Evolutionary conservation across 2,113 vertebrate genomes (phyloP).

Genomic region (Nanorana parkeri): DNA sequence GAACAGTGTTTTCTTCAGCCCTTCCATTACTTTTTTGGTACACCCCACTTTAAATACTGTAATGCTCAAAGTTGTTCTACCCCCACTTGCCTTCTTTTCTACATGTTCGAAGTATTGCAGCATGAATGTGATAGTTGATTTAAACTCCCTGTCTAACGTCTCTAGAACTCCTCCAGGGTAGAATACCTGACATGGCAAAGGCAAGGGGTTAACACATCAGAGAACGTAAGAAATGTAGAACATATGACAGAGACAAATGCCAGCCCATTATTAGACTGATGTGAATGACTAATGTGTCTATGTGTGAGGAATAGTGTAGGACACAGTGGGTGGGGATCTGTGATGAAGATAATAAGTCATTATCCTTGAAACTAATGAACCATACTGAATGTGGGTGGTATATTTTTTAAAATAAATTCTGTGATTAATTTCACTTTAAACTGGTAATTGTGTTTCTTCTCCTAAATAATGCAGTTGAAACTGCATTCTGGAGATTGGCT

Average conservation of each 20-base stretch:
- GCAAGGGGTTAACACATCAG: neutral
- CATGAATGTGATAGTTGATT: neutral
- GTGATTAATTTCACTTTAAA: slow-evolving; percentile 49
- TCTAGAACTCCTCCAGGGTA: neutral
- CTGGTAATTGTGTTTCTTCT: slow-evolving; percentile 17
- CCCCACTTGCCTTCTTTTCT: too few relatives aligned
- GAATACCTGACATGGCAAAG: neutral
- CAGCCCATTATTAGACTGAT: slow-evolving; percentile 41
- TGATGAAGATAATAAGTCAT: slow-evolving; percentile 46
- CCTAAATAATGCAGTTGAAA: slow-evolving; percentile 32
- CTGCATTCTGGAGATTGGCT: neutral
- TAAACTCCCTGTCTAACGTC: neutral
- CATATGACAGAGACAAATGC: slow-evolving; percentile 22
- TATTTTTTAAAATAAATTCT: slow-evolving; percentile 29
- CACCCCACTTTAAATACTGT: too few relatives aligned
- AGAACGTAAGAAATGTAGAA: neutral
- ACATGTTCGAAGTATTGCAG: neutral
- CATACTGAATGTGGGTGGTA: slow-evolving; percentile 47
- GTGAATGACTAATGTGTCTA: slow-evolving; percentile 33
- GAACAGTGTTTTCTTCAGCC: too few relatives aligned
- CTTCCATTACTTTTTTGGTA: too few relatives aligned
- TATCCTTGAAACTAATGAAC: slow-evolving; percentile 50
- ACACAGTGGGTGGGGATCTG: slow-evolving; percentile 39
- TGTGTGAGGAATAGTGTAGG: slow-evolving; percentile 40
- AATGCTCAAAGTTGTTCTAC: too few relatives aligned